Conservation (phyloP, 2,888 invertebrate genomes). For the Ryuthela nishihirai region DNA sequence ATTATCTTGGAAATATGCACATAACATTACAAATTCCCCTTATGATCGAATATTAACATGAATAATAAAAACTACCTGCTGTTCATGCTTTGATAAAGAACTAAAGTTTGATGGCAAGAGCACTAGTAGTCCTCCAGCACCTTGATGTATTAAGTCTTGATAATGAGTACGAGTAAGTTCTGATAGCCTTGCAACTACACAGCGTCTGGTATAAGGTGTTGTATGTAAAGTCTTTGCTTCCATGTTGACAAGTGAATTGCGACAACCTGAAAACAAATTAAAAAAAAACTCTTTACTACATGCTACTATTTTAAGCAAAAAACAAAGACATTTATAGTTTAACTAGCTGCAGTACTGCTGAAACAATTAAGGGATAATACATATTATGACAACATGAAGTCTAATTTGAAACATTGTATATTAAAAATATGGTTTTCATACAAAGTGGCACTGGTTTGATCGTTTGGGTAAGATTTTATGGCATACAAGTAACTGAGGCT, state of each 20-base stretch:
- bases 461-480: too few species aligned
- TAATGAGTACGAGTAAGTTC: conserved; percentile 76
- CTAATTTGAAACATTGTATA: too few species aligned
- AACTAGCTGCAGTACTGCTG: too few species aligned
- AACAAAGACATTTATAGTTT: too few species aligned
- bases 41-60: neutral
- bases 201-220: conserved; percentile 70
- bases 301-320: too few species aligned
- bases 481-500: too few species aligned
- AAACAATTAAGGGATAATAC: too few species aligned
- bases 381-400: too few species aligned
- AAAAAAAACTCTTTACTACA: too few species aligned
- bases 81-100: conserved; percentile 58
- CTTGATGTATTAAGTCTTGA: conserved; percentile 65
- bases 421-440: too few species aligned
- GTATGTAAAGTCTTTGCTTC: conserved; percentile 81
- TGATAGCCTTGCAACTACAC: conserved; percentile 73
- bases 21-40: neutral
- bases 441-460: too few species aligned
- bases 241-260: conserved; percentile 76
- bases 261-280: conserved; percentile 68
- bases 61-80: conserved; percentile 45
- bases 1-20: neutral
- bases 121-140: conserved; percentile 78
- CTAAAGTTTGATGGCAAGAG: conserved; percentile 72